Percentiles rank a stretch among this genome's conserved stretches.
Conservation (phyloP, 2,113 vertebrate genomes). For the Coracopsis vasa region DNA sequence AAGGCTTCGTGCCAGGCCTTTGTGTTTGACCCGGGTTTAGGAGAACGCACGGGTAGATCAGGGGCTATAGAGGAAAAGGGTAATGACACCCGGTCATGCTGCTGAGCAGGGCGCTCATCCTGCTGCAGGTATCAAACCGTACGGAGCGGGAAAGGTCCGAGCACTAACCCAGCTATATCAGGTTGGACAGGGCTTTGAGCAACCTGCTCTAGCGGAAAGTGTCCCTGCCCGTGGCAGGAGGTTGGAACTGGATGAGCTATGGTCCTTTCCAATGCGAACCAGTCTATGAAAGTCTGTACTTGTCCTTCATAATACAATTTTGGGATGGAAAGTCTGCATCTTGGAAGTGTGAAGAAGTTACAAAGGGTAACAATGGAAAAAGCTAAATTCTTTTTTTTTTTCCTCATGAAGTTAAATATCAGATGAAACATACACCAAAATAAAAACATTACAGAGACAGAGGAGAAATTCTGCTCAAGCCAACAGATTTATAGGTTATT, state of each 20-base stretch:
- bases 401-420: not conserved
- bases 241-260: not conserved
- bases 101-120: not conserved
- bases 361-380: not conserved
- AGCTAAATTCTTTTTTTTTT: too few species aligned
- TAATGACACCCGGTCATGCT: not conserved
- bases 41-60: rapidly evolving
- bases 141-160: rapidly evolving
- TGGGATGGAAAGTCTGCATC: not conserved
- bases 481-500: not conserved
- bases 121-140: not conserved
- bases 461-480: not conserved
- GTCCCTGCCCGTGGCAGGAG: not conserved
- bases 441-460: not conserved
- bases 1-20: not conserved
- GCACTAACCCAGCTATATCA: rapidly evolving
- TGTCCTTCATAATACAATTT: rapidly evolving
- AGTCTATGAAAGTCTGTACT: rapidly evolving
- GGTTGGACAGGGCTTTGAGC: not conserved
- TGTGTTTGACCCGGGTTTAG: not conserved
- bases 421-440: not conserved
- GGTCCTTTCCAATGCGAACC: not conserved
- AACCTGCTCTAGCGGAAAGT: not conserved
- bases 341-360: too few species aligned
- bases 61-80: not conserved